These are phyloP conservation scores for Hydrotaea cyrtoneurina DNA, from an alignment of 2,888 invertebrate species.

Conservation along the genomic window DNA sequence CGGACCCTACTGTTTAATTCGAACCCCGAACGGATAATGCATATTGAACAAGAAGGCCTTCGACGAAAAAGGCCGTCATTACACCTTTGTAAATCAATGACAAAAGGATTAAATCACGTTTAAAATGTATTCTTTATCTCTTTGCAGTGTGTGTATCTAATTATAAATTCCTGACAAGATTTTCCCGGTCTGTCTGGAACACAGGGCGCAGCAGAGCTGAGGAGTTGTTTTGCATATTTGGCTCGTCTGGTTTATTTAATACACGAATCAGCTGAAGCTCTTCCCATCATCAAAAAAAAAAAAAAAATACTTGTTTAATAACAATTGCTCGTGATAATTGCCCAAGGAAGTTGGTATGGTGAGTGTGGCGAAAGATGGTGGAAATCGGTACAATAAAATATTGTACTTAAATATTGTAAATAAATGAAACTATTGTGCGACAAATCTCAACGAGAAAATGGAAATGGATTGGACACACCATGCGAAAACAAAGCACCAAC, in stretches of 20 bases:
- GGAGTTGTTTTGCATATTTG: conserved; percentile 32
- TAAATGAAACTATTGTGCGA: too few species aligned
- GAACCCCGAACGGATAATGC: too few species aligned
- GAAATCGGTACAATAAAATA: too few species aligned
- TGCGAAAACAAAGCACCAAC: too few species aligned
- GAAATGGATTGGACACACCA: too few species aligned
- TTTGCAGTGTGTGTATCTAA: conserved; percentile 32
- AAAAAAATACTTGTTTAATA: neutral
- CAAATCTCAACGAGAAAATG: too few species aligned
- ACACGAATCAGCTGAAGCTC: conserved; percentile 51
- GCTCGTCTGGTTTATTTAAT: conserved; percentile 46
- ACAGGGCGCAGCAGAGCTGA: neutral
- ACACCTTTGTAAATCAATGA: too few species aligned
- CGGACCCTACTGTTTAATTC: too few species aligned
- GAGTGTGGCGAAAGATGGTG: neutral
- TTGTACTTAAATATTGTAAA: too few species aligned
- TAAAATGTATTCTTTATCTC: neutral
- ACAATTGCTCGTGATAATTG: neutral
- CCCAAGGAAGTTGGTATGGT: neutral
- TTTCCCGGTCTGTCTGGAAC: conserved; percentile 52
- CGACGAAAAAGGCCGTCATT: too few species aligned
- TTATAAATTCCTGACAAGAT: conserved; percentile 64
- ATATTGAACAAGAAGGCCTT: too few species aligned
- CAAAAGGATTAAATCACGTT: conserved; percentile 36
- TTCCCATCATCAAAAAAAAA: conserved; percentile 7